phyloP scores from a whole-genome alignment of 2,888 invertebrate species.

The Philhelius pedissequus region DNA sequence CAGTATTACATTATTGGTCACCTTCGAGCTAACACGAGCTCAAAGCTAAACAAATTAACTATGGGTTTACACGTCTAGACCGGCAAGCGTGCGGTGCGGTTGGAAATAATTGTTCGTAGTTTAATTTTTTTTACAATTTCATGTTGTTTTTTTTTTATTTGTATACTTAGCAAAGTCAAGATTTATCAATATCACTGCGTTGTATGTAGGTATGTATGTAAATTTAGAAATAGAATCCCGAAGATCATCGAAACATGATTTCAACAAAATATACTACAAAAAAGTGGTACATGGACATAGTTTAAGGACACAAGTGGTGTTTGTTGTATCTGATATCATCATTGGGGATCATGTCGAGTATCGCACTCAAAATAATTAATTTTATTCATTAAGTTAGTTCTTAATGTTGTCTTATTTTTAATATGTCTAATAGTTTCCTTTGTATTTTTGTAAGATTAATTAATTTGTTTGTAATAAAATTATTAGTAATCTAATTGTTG shows the following conservation, averaged over 20 bases:
- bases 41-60: constrained; percentile 28
- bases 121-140: not conserved
- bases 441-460: not conserved
- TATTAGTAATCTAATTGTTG: too few relatives aligned
- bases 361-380: constrained; percentile 32
- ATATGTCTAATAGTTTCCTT: too few relatives aligned
- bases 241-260: constrained; percentile 45
- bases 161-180: not conserved
- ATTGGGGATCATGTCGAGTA: constrained; percentile 26
- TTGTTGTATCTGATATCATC: constrained; percentile 2
- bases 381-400: constrained; percentile 28
- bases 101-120: not conserved
- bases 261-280: not conserved
- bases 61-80: constrained; percentile 27
- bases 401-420: constrained; percentile 4
- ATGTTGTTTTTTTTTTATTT: not conserved
- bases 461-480: too few relatives aligned
- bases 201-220: not conserved
- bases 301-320: constrained; percentile 43
- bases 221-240: constrained; percentile 51
- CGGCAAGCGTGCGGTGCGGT: not conserved
- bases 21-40: constrained; percentile 29
- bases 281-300: constrained; percentile 56
- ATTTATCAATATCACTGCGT: not conserved
- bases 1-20: not conserved